These are phyloP conservation scores for Lasius fuliginosus DNA, from an alignment of 2,888 invertebrate species.

Conservation along the genomic window DNA sequence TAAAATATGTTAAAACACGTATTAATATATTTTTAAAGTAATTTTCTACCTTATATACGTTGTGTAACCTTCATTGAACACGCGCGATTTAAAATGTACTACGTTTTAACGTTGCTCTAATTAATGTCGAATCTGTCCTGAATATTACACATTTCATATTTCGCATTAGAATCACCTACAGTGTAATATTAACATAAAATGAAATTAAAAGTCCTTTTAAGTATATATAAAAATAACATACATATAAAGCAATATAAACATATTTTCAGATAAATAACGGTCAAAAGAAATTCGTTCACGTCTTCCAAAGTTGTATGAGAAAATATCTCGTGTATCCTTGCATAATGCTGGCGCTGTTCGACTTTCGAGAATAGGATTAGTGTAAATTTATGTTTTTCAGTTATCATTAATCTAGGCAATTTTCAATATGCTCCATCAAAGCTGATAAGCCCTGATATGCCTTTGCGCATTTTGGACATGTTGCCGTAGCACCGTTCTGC, in stretches of 20 bases:
- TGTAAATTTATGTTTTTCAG: neutral
- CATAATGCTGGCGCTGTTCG: neutral
- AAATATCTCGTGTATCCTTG: neutral
- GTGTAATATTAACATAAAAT: neutral
- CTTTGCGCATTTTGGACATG: constrained; percentile 47
- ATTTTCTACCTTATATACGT: neutral
- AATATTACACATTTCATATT: neutral
- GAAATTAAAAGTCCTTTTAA: neutral
- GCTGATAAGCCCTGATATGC: neutral
- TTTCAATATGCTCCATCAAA: constrained; percentile 41
- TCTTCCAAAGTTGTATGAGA: neutral
- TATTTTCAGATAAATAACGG: neutral
- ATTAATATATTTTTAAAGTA: neutral
- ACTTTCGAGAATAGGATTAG: neutral
- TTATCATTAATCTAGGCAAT: constrained; percentile 47
- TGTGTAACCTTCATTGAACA: neutral
- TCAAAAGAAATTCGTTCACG: neutral
- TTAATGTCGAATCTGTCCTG: neutral
- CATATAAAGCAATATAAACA: neutral
- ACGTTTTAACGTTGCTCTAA: neutral
- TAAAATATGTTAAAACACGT: neutral
- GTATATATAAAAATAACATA: neutral
- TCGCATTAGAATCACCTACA: neutral
- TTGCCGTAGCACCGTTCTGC: neutral
- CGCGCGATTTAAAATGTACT: neutral